Conservation (phyloP, 2,888 invertebrate species). For the Altica lythri region DNA sequence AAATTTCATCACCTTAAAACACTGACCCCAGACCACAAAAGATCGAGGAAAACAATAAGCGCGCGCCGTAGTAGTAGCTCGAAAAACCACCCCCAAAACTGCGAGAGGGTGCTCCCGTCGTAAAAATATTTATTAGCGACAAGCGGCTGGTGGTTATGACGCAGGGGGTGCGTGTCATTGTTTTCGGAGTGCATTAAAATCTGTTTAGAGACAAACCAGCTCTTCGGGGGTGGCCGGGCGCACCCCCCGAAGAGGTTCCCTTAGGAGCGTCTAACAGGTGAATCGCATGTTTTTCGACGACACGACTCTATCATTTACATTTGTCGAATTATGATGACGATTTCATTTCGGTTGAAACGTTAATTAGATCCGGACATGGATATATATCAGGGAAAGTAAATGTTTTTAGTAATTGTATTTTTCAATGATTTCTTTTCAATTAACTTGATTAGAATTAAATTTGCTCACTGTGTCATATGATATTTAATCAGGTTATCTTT, state of each 20-base stretch:
- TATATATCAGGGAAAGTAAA: too few species aligned
- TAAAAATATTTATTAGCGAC: conserved; percentile 52
- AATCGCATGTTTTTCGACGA: conserved; percentile 52
- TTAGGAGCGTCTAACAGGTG: conserved; percentile 58
- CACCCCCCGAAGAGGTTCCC: conserved; percentile 50
- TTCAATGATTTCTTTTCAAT: too few species aligned
- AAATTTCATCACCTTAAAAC: too few species aligned
- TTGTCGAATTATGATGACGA: conserved; percentile 30
- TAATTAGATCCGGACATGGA: conserved; percentile 10
- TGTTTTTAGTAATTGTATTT: too few species aligned
- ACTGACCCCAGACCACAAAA: too few species aligned
- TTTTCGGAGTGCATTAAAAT: conserved; percentile 61
- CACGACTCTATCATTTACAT: conserved; percentile 32
- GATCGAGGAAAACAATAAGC: too few species aligned
- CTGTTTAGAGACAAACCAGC: conserved; percentile 58
- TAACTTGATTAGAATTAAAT: too few species aligned
- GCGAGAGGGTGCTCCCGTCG: conserved; percentile 30
- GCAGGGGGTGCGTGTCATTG: conserved; percentile 52
- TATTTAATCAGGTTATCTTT: too few species aligned
- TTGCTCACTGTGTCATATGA: too few species aligned
- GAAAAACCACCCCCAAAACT: too few species aligned
- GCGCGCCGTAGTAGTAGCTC: too few species aligned
- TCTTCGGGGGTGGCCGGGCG: conserved; percentile 38
- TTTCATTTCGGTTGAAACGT: conserved; percentile 19
- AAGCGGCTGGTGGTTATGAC: conserved; percentile 49